Percentiles rank a stretch among this genome's conserved stretches.
Evolutionary conservation across 2,113 vertebrate genomes (phyloP).

Genomic region (Peucedramus taeniatus): DNA sequence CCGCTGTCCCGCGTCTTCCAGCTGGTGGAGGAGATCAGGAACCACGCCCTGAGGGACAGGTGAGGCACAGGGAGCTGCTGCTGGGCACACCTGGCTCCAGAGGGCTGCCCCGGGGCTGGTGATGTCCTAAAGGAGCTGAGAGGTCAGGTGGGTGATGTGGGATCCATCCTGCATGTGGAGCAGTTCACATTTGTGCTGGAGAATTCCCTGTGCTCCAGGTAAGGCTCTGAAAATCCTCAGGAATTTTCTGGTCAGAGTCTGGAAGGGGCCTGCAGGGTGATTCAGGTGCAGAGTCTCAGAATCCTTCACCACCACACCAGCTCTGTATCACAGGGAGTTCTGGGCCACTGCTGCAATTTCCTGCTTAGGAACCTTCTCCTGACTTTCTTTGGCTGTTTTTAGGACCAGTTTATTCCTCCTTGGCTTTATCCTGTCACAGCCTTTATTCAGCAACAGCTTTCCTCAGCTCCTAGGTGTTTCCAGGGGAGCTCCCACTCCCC

Average conservation of each 20-base stretch:
- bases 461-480: neutral
- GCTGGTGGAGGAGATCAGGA: slow-evolving; percentile 92
- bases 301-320: neutral
- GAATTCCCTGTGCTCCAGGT: neutral
- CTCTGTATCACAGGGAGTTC: fast-evolving
- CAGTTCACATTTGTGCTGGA: neutral
- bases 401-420: neutral
- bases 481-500: neutral
- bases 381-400: neutral
- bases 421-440: neutral
- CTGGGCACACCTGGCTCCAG: neutral
- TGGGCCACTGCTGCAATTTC: neutral
- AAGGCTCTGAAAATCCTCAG: too few relatives aligned
- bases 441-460: neutral
- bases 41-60: slow-evolving; percentile 90
- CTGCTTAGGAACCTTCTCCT: neutral
- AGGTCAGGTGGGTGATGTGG: fast-evolving
- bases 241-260: too few relatives aligned
- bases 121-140: neutral
- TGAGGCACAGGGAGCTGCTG: neutral
- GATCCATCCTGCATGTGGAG: fast-evolving
- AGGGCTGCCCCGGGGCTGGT: neutral
- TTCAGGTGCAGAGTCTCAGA: neutral
- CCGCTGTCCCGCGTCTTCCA: slow-evolving; percentile 89
- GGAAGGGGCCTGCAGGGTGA: neutral